Base-by-base conservation (phyloP, 2,797 vertebrate species). In the Saguinus oedipus region DNA sequence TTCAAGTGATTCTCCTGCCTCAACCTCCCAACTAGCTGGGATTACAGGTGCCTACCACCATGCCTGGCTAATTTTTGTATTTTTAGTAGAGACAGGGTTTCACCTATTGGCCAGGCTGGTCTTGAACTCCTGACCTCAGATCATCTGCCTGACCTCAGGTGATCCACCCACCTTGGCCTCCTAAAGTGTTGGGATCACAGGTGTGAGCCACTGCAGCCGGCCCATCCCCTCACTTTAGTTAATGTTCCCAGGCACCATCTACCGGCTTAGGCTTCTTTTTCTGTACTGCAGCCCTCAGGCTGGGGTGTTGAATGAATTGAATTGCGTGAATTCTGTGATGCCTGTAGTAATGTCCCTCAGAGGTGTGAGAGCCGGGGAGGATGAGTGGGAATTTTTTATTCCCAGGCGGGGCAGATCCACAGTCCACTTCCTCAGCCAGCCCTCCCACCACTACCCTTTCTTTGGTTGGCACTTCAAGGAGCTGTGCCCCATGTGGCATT, bases 321-420 rank as follows among this genome's bases (percentile, higher is more conserved):
- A 24, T 33, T 8, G 10, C 0, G 3, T 27, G 94, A 53, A 24
- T 78, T 79, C 92, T 8, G 4, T 17, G 36, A 8, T 33, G 64
- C 30, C 27, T 2, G 6, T 27, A 7, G 39, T 53, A 3, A 7
- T 48, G 83, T 12, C 48, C 42, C 4, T 0, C 2, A 74, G 75
- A 53, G 39, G 68, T 14, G 64, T 44, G 33, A 68, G 84, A 55
- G n/a, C 26, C 0, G 2, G 53, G 50, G 12, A 53, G 11, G 24
- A 2, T 4, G 22, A 48, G n/a, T 26, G 33, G 46, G 36, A 3
- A 24, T 7, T 22, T 39, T 59, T 72, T 0, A 4, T 19, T 2
- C n/a, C 61, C 44, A 61, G 78, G 17, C 1, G 46, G 79, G 68
- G 72, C 2, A 61, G 10, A 68, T n/a, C 64, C 64, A n/a, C 33